Evolutionary conservation across 2,113 vertebrate genomes (phyloP).

Genomic region (Micromys minutus): DNA sequence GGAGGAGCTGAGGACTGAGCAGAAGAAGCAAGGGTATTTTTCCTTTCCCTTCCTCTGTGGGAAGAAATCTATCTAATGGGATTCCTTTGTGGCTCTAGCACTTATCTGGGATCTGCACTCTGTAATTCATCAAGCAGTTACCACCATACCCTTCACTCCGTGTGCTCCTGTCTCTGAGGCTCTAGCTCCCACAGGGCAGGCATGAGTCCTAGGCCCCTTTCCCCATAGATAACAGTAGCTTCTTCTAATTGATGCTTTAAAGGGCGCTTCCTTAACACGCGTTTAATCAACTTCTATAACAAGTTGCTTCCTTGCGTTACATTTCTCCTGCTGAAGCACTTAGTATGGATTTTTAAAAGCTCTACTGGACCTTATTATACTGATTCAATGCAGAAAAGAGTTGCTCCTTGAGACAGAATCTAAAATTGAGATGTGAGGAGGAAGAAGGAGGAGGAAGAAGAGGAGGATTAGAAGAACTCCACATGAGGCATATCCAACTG

Average conservation of each 20-base stretch:
- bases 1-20: not conserved
- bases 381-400: constrained; percentile 10
- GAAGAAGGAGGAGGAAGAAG: too few species aligned
- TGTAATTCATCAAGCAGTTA: not conserved
- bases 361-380: not conserved
- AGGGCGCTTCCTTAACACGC: not conserved
- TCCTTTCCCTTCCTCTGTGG: not conserved
- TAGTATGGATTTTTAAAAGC: constrained; percentile 8
- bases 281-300: not conserved
- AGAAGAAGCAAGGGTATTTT: not conserved
- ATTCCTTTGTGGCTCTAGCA: not conserved
- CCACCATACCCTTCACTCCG: not conserved
- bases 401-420: not conserved
- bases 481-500: not conserved
- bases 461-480: not conserved
- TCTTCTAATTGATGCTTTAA: constrained; percentile 30
- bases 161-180: not conserved
- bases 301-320: not conserved
- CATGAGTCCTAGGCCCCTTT: not conserved
- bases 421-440: not conserved
- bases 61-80: not conserved
- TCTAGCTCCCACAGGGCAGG: not conserved
- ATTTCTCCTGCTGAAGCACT: not conserved
- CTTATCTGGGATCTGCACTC: not conserved
- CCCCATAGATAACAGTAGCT: not conserved